Conservation (phyloP, 2,888 invertebrate genomes). For the Drosophila monieri region DNA sequence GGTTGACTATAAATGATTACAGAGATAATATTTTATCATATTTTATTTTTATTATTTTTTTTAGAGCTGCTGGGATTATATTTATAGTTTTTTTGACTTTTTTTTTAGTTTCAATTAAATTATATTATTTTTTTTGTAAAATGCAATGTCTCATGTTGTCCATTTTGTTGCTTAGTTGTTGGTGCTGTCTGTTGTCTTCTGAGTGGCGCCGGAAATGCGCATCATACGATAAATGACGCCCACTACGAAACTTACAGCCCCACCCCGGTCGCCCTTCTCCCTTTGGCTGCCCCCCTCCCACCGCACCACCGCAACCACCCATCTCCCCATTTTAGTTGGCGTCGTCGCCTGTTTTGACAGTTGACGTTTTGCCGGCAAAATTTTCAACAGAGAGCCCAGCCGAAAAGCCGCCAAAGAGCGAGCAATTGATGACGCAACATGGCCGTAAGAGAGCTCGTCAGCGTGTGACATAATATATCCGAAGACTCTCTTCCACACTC, state of each 20-base stretch:
- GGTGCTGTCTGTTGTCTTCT: slow-evolving; percentile 20
- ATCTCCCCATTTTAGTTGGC: slow-evolving; percentile 10
- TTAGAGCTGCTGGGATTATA: too few species aligned
- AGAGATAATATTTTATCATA: too few species aligned
- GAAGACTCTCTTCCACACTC: slow-evolving; percentile 13
- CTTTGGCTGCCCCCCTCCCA: background rate
- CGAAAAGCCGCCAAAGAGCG: slow-evolving; percentile 43
- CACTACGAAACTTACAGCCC: slow-evolving; percentile 19
- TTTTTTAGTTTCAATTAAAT: background rate
- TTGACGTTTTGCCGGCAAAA: slow-evolving; percentile 76
- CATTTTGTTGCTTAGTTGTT: background rate
- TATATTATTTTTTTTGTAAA: background rate
- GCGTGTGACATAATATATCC: slow-evolving; percentile 65
- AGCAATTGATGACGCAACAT: slow-evolving; percentile 64
- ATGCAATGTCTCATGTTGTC: background rate
- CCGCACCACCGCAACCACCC: background rate
- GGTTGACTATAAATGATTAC: background rate
- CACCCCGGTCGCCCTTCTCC: background rate
- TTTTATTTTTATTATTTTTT: too few species aligned
- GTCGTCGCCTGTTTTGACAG: slow-evolving; percentile 67
- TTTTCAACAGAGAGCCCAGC: slow-evolving; percentile 22
- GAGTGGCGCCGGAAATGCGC: slow-evolving; percentile 75
- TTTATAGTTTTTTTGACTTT: background rate
- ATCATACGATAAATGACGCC: slow-evolving; percentile 66
- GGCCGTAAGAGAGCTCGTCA: slow-evolving; percentile 51